phyloP scores from a whole-genome alignment of 1,140 invertebrate genomes.

The Maconellicoccus hirsutus region DNA sequence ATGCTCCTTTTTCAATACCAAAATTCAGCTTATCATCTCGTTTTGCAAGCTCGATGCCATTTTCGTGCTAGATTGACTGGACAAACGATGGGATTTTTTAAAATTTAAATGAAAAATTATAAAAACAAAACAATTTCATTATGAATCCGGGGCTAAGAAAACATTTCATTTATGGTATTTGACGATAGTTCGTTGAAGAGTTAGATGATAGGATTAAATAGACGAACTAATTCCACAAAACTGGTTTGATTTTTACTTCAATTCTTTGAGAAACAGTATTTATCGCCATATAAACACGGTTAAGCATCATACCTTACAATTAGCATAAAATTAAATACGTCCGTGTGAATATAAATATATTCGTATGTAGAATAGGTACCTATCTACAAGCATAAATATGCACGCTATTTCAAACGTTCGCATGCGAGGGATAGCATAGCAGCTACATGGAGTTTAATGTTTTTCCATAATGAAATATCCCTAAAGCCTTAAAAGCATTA shows the following conservation, averaged over 20 bases:
- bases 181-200: too few species aligned
- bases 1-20: too few species aligned
- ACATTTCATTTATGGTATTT: background rate
- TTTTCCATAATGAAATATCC: too few species aligned
- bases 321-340: constrained; percentile 9
- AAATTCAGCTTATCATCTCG: too few species aligned
- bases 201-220: background rate
- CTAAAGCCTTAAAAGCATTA: too few species aligned
- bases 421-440: background rate
- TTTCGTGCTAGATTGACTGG: too few species aligned
- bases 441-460: too few species aligned
- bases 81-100: too few species aligned
- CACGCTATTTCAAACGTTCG: background rate
- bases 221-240: background rate
- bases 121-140: too few species aligned
- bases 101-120: too few species aligned
- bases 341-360: background rate
- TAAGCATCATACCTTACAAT: background rate
- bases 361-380: background rate
- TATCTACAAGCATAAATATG: background rate
- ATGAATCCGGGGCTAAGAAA: too few species aligned
- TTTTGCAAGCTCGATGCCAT: too few species aligned
- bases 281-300: constrained; percentile 4
- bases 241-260: background rate
- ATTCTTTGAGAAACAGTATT: background rate